Evolutionary conservation across 2,888 invertebrate genomes (phyloP), one percentile per base, ranked within the genome.

Genomic region (Thumatha senex): DNA sequence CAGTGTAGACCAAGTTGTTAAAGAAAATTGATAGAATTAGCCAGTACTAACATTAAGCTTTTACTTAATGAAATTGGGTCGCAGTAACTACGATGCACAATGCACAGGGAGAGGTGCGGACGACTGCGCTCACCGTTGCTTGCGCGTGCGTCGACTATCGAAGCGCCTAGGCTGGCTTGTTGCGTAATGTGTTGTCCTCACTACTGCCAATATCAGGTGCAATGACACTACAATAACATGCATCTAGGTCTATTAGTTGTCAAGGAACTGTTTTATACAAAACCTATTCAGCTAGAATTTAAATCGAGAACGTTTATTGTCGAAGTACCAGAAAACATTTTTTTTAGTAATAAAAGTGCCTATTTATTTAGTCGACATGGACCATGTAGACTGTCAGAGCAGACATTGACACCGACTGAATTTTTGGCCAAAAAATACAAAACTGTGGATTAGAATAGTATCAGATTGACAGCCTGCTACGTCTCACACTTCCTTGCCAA

Each of bases 401-500:
- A 88, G 78, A 70, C 90, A 82, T 90, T 90, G 90, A 91, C 90
- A 86, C 84, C 85, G 70, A 75, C 73, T 76, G 74, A 67, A 4
- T 39, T 39, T 78, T 86, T 84, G 87, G 90, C 87, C 90, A 90
- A 88, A 84, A 85, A 78, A 72, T 75, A 72, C 69, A 70, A 65
- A 73, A 67, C 70, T 67, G 67, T 64, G 71, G 76, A 78, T 83
- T 84, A 84, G 81, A 86, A 85, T 86, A 84, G 86, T 78, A 82
- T 76, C 72, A 68, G 82, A 80, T 75, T 86, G 89, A 87, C 89
- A 87, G 82, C 76, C 74, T 80, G 74, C 67, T 82, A 78, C 78
- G 76, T 75, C 74, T 78, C 66, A 73, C 58, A 79, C 82, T 83
- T 84, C 84, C 84, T 82, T 90, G 91, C 90, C 91, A 91, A 91